Evolutionary conservation across 1,140 invertebrate species (phyloP), one percentile per base, ranked within the genome.

Genomic region (Oedothorax gibbosus): DNA sequence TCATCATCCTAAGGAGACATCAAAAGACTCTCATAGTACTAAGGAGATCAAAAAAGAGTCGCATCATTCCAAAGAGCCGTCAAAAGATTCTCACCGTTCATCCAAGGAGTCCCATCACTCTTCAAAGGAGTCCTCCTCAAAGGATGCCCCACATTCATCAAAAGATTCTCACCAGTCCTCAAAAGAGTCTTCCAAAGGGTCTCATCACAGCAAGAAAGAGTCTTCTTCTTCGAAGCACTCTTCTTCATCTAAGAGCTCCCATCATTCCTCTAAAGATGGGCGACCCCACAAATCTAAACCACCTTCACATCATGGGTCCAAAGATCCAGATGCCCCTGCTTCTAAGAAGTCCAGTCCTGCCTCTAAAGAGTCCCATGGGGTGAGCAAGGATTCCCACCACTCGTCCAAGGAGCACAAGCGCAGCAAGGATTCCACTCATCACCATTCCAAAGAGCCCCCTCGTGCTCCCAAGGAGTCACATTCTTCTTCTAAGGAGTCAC

Each of bases 111-210:
- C 10, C n/a, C 21, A 15, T 50, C 73, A 20, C 14, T 50, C 11
- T 64, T n/a, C 35, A 7, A 77, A 77, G 18, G 75, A 64, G n/a
- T 15, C 14, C 9, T 64, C 73, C 8, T 77, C 57, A 15, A 77
- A 75, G 53, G 49, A 77, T 64, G 50, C 18, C 20, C 65, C 69
- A 1, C 65, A 66, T 20, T 51, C 66, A 57, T 81, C 66, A 10
- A 81, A 81, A 71, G 51, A 66, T 60, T 12, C 12, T 14, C 66
- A 81, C 64, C 75, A 79, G 54, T 56, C 62, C 15, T 21, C 50
- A 35, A 68, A 79, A 56, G 50, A 79, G 21, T 21, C 65, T n/a
- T 66, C 65, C 11, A 66, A 66, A 12, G 18, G 14, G 7, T 14
- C 12, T 12, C 14, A 69, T 12, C 66, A 14, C 12, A 3, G 14